phyloP scores from a whole-genome alignment of 2,888 invertebrate genomes.

The Archips crataeganus region DNA sequence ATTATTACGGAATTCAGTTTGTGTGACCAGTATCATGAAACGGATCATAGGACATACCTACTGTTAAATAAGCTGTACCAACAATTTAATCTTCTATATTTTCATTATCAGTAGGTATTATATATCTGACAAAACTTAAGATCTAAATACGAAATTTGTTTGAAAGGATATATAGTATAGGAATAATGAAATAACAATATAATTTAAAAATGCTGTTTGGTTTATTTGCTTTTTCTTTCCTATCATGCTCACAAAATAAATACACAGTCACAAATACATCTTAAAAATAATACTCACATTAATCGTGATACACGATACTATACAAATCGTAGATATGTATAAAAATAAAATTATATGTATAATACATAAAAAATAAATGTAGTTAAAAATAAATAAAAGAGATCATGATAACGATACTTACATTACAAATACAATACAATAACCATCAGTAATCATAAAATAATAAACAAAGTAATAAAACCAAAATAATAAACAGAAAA shows the following conservation, averaged over 20 bases:
- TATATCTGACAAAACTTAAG: too few species aligned
- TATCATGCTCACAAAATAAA: conserved; percentile 50
- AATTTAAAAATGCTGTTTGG: conserved; percentile 49
- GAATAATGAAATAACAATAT: conserved; percentile 15
- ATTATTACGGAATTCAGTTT: too few species aligned
- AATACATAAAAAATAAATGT: conserved; percentile 23
- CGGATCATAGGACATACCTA: background rate
- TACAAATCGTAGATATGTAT: conserved; percentile 46
- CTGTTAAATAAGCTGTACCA: background rate
- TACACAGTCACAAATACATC: conserved; percentile 58
- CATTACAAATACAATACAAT: conserved; percentile 38
- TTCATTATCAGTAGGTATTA: too few species aligned
- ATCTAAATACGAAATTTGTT: background rate
- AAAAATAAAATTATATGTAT: conserved; percentile 19
- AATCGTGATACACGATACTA: conserved; percentile 64
- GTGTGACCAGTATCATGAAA: too few species aligned
- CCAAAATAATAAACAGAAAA: conserved; percentile 24
- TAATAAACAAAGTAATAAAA: conserved; percentile 45
- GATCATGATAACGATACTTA: conserved; percentile 44
- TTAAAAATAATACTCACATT: conserved; percentile 45
- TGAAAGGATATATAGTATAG: background rate
- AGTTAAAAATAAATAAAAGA: conserved; percentile 46
- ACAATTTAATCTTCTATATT: too few species aligned
- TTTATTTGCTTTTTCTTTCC: conserved; percentile 53
- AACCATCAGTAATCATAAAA: conserved; percentile 19